Evolutionary conservation across 2,888 invertebrate genomes (phyloP).

Genomic region (Gymnoscelis rufifasciata): DNA sequence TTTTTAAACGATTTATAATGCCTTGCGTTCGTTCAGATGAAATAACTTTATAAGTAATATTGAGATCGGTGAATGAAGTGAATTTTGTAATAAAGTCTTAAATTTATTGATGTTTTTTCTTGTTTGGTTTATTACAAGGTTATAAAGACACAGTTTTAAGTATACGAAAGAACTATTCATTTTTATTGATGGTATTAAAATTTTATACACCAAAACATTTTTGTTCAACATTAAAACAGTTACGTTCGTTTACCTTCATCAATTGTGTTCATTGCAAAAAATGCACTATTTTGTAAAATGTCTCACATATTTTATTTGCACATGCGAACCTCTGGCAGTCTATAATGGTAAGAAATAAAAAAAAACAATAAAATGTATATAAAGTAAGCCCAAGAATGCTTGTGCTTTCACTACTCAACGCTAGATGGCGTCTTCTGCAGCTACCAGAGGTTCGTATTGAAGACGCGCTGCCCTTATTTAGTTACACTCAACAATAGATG

Average conservation of each 20-base stretch:
- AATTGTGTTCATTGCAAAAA: background rate
- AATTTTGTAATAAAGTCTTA: too few relatives aligned
- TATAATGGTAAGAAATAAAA: slow-evolving; percentile 60
- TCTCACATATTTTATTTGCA: slow-evolving; percentile 63
- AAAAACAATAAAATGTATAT: slow-evolving; percentile 24
- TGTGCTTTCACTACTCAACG: slow-evolving; percentile 41
- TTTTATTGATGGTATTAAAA: too few relatives aligned
- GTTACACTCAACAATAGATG: slow-evolving; percentile 37
- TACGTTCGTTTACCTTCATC: background rate
- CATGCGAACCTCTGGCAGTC: slow-evolving; percentile 74
- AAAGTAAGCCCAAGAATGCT: slow-evolving; percentile 41
- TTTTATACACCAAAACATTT: too few relatives aligned
- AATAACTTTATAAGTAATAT: too few relatives aligned
- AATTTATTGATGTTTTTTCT: too few relatives aligned
- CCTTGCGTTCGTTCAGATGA: too few relatives aligned
- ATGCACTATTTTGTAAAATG: slow-evolving; percentile 9
- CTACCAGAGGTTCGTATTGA: slow-evolving; percentile 34
- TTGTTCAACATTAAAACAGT: too few relatives aligned
- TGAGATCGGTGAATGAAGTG: too few relatives aligned
- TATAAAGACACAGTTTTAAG: too few relatives aligned
- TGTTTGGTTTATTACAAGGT: too few relatives aligned
- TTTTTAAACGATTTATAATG: too few relatives aligned
- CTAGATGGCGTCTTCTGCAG: slow-evolving; percentile 56
- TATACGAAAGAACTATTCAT: too few relatives aligned
- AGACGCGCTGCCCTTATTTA: slow-evolving; percentile 29